These are phyloP conservation scores for Pheosia gnoma DNA, from an alignment of 2,888 invertebrate genomes.

Conservation along the genomic window DNA sequence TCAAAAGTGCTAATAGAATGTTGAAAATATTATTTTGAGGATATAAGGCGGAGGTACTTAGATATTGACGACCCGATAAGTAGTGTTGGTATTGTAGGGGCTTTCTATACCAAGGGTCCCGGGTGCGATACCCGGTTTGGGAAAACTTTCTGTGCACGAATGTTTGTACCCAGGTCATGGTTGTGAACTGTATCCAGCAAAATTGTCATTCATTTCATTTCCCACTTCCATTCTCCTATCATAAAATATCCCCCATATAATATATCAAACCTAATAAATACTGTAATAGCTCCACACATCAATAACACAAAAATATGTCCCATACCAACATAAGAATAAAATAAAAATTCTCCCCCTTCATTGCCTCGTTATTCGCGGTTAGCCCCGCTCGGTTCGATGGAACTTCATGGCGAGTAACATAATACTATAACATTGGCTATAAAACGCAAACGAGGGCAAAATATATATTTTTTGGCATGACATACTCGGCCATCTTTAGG, in stretches of 20 bases:
- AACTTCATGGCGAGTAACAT: constrained; percentile 46
- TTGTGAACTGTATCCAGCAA: background rate
- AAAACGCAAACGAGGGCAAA: constrained; percentile 52
- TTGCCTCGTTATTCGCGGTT: constrained; percentile 32
- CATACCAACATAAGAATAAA: constrained; percentile 23
- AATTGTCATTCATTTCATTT: background rate
- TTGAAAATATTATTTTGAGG: no score
- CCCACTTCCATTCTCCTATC: background rate
- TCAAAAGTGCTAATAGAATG: no score
- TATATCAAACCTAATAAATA: constrained; percentile 10
- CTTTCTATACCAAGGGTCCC: no score
- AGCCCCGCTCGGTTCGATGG: constrained; percentile 20
- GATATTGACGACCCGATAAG: no score
- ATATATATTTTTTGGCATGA: constrained; percentile 46
- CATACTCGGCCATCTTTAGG: constrained; percentile 41
- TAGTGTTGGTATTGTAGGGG: no score
- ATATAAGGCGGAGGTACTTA: no score
- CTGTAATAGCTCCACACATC: constrained; percentile 4
- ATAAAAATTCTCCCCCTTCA: constrained; percentile 42
- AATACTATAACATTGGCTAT: constrained; percentile 48
- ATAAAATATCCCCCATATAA: background rate
- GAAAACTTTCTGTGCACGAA: no score
- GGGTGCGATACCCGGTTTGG: no score
- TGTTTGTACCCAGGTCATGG: background rate
- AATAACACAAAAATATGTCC: constrained; percentile 12